A percentile compares a stretch with the other conserved stretches of the same genome.
phyloP scores from a whole-genome alignment of 2,113 vertebrate genomes.

The Crotalus horridus region DNA sequence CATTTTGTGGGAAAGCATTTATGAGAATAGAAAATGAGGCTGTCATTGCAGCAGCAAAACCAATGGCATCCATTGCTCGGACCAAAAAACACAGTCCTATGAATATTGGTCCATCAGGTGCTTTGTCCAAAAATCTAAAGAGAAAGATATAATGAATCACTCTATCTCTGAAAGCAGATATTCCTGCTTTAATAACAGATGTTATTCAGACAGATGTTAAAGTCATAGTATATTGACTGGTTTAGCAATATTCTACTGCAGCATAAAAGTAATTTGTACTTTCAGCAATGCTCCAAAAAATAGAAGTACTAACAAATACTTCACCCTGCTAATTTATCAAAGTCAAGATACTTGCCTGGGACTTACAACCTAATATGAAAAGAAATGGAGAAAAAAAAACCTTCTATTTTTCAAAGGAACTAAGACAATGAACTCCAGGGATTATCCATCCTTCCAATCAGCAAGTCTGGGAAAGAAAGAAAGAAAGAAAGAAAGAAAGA shows the following conservation, averaged over 20 bases:
- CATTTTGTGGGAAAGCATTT: conserved; percentile 86
- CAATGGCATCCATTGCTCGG: conserved; percentile 82
- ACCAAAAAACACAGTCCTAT: conserved; percentile 85
- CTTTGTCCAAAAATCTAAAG: conserved; percentile 81
- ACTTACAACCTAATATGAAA: not conserved
- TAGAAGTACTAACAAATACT: not conserved
- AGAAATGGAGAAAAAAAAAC: not conserved
- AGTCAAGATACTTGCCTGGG: not conserved
- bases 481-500: too few relatives aligned
- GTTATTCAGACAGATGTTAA: not conserved
- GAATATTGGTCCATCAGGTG: conserved; percentile 75
- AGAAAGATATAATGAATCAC: not conserved
- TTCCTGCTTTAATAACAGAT: not conserved
- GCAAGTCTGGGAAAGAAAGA: not conserved
- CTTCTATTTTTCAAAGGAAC: not conserved
- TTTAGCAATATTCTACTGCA: not conserved
- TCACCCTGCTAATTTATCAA: not conserved
- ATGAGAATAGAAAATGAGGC: conserved; percentile 85
- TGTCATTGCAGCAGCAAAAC: conserved; percentile 83
- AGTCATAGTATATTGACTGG: not conserved
- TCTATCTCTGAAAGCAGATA: not conserved
- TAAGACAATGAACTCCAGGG: not conserved
- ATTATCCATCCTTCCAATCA: not conserved
- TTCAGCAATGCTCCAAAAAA: not conserved
- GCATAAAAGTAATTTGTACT: not conserved